These are phyloP conservation scores for Clitarchus hookeri DNA, from an alignment of 2,888 invertebrate genomes.

Conservation along the genomic window DNA sequence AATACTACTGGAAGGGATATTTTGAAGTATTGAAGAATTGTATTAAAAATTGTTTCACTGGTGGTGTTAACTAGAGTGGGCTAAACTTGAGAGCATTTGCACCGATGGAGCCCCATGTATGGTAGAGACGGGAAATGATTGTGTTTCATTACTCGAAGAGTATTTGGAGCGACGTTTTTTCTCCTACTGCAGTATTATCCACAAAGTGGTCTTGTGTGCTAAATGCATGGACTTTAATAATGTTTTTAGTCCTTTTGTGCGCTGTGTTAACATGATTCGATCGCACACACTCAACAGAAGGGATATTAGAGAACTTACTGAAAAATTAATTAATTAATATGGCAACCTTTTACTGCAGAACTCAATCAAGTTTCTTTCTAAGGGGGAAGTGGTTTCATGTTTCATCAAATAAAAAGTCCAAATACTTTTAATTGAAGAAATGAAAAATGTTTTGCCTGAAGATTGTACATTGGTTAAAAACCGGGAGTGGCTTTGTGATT, in stretches of 20 bases:
- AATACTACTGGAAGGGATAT: too few relatives aligned
- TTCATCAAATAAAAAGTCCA: background rate
- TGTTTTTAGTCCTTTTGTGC: background rate
- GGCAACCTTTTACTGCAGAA: background rate
- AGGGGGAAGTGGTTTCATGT: background rate
- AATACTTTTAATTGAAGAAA: too few relatives aligned
- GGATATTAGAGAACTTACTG: background rate
- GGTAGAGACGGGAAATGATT: background rate
- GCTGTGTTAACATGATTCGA: background rate
- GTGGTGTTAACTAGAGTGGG: background rate
- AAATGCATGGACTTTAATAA: background rate
- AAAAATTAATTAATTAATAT: background rate
- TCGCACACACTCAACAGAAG: background rate
- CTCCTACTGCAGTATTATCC: background rate
- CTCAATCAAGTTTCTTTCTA: too few relatives aligned
- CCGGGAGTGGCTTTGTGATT: background rate
- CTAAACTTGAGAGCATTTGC: background rate
- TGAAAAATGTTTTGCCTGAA: background rate
- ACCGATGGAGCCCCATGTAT: background rate
- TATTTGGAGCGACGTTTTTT: background rate
- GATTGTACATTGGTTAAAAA: background rate
- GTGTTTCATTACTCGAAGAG: background rate
- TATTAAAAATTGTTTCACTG: background rate
- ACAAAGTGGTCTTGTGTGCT: slow-evolving; percentile 4
- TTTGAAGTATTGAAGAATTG: background rate